Conservation (phyloP, 2,113 vertebrate species). For the Trinectes maculatus region DNA sequence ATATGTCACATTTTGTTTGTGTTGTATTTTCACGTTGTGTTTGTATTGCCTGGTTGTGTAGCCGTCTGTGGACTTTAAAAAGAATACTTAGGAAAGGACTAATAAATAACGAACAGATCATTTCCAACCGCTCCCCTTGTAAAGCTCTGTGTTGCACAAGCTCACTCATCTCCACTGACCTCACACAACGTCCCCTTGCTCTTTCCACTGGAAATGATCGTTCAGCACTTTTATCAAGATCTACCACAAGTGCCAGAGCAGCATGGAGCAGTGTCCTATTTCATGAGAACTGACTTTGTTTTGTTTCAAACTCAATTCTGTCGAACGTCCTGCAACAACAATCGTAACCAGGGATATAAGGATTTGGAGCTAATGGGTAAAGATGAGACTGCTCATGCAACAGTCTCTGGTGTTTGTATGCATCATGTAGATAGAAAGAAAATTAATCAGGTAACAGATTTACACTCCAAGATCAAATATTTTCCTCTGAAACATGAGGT, state of each 20-base stretch:
- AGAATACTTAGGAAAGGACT: not conserved
- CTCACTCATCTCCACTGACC: slow-evolving; percentile 38
- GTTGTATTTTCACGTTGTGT: not conserved
- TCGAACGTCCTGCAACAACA: slow-evolving; percentile 62
- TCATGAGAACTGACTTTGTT: slow-evolving; percentile 61
- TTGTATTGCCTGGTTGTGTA: not conserved
- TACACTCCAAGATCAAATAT: slow-evolving; percentile 35
- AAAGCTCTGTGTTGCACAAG: slow-evolving; percentile 44
- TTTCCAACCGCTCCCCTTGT: not conserved
- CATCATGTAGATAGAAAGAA: slow-evolving; percentile 25
- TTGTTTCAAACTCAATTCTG: slow-evolving; percentile 49
- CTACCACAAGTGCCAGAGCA: slow-evolving; percentile 42
- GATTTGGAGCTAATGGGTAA: slow-evolving; percentile 42
- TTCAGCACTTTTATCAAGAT: slow-evolving; percentile 63
- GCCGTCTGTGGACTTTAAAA: not conserved
- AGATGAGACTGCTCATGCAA: slow-evolving; percentile 22
- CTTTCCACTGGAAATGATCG: slow-evolving; percentile 60
- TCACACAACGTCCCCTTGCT: slow-evolving; percentile 46
- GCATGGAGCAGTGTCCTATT: slow-evolving; percentile 58
- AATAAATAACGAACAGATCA: slow-evolving; percentile 19
- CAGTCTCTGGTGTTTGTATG: not conserved
- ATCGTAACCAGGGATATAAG: slow-evolving; percentile 55
- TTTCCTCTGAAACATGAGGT: slow-evolving; percentile 64
- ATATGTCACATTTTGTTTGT: not conserved
- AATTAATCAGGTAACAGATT: slow-evolving; percentile 28